A percentile compares a stretch with the other conserved stretches of the same genome.
These are phyloP conservation scores for Frieseomelitta varia DNA, from an alignment of 1,140 invertebrate genomes.

Conservation along the genomic window DNA sequence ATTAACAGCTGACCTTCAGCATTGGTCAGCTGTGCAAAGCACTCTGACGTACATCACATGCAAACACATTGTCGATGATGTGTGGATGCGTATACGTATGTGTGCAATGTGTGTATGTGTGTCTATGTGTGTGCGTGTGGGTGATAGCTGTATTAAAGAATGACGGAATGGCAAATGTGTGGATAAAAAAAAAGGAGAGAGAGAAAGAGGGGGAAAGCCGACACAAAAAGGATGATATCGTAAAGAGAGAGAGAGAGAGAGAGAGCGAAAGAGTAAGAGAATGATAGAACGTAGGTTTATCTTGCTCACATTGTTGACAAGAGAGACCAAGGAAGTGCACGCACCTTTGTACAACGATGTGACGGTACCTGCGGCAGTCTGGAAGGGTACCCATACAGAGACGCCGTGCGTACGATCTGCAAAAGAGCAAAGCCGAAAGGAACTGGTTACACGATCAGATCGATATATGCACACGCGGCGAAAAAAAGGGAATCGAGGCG, in stretches of 20 bases:
- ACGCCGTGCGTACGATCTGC: slow-evolving; percentile 85
- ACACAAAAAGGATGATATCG: neutral
- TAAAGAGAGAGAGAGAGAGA: neutral
- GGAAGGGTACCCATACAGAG: slow-evolving; percentile 90
- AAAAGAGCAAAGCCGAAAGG: slow-evolving; percentile 74
- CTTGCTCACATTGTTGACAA: slow-evolving; percentile 53
- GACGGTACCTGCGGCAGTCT: slow-evolving; percentile 90
- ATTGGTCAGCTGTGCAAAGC: slow-evolving; percentile 53
- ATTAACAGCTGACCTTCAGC: slow-evolving; percentile 57
- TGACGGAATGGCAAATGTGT: slow-evolving; percentile 13
- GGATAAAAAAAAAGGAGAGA: slow-evolving; percentile 8
- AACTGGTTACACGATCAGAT: slow-evolving; percentile 55
- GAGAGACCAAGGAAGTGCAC: slow-evolving; percentile 54
- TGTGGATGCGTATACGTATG: neutral
- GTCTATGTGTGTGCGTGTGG: neutral
- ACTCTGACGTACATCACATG: slow-evolving; percentile 24
- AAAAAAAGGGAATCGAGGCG: slow-evolving; percentile 40
- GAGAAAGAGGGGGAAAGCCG: neutral
- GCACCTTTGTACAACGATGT: slow-evolving; percentile 91
- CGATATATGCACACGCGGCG: slow-evolving; percentile 48
- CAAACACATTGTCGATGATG: neutral
- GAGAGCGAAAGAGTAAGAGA: slow-evolving; percentile 8
- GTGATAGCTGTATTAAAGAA: slow-evolving; percentile 49
- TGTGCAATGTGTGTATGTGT: slow-evolving; percentile 14
- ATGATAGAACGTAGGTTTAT: slow-evolving; percentile 20